These are phyloP conservation scores for Geophilus truncorum DNA, from an alignment of 2,888 invertebrate genomes.

Conservation along the genomic window DNA sequence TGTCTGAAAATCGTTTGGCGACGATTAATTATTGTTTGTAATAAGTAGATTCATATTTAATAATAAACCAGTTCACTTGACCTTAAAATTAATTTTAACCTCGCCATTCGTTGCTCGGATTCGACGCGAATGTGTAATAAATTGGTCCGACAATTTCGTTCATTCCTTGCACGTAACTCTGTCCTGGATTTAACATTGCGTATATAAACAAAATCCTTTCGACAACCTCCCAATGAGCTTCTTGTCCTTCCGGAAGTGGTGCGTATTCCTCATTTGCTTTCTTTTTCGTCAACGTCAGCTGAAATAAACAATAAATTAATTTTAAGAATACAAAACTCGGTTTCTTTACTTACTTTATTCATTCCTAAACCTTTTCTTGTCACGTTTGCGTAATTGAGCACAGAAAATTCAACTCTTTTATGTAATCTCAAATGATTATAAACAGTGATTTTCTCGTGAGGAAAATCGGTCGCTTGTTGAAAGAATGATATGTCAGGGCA, in stretches of 20 bases:
- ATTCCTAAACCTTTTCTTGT: constrained; percentile 82
- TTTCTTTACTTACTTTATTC: constrained; percentile 66
- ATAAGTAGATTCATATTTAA: too few species aligned
- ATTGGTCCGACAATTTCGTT: constrained; percentile 99
- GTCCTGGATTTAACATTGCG: constrained; percentile 96
- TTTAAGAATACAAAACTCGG: neutral
- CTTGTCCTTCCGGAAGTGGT: constrained; percentile 80
- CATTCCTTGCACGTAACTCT: constrained; percentile 89
- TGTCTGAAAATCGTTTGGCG: too few species aligned
- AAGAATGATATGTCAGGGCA: constrained; percentile 78
- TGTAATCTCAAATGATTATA: constrained; percentile 72
- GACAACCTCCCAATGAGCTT: constrained; percentile 98
- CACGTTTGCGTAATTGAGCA: constrained; percentile 79
- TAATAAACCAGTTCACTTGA: too few species aligned
- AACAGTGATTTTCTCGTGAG: constrained; percentile 72
- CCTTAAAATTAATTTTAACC: constrained; percentile 54
- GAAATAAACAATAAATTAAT: constrained; percentile 37
- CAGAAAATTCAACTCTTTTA: constrained; percentile 78
- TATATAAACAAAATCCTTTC: constrained; percentile 95
- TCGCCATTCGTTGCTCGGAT: constrained; percentile 71
- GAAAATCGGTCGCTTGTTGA: constrained; percentile 87
- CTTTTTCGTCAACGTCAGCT: constrained; percentile 67
- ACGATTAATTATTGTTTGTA: too few species aligned
- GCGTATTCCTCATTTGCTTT: constrained; percentile 75
- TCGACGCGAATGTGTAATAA: constrained; percentile 93